A percentile compares a stretch with the other conserved stretches of the same genome.
phyloP scores from a whole-genome alignment of 2,888 invertebrate species.

The Eremobia ochroleuca region DNA sequence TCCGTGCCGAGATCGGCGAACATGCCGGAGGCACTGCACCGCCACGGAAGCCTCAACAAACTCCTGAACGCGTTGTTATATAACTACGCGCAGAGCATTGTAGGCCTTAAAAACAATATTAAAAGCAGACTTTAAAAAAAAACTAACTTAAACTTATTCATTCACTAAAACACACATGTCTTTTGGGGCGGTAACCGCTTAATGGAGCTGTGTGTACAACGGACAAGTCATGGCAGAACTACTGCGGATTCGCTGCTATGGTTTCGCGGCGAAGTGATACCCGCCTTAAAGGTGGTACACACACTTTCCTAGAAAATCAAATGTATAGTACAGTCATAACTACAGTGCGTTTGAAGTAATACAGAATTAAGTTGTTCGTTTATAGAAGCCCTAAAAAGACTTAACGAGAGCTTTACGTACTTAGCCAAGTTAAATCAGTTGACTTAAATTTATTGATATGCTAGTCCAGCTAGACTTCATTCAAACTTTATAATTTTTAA shows the following conservation, averaged over 20 bases:
- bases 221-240: neutral
- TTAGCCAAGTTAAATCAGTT: neutral
- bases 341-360: neutral
- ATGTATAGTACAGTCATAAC: neutral
- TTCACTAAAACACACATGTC: too few relatives aligned
- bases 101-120: too few relatives aligned
- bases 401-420: neutral
- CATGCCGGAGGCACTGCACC: too few relatives aligned
- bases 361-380: neutral
- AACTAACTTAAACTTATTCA: too few relatives aligned
- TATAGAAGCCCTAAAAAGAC: neutral
- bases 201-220: too few relatives aligned
- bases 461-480: neutral
- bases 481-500: conserved; percentile 16
- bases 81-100: too few relatives aligned
- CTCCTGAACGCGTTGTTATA: too few relatives aligned
- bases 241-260: neutral
- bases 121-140: too few relatives aligned
- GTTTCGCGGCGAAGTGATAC: neutral
- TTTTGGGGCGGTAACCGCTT: too few relatives aligned
- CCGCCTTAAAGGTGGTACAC: neutral
- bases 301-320: neutral
- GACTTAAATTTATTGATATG: conserved; percentile 19
- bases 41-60: too few relatives aligned
- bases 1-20: too few relatives aligned